Evolutionary conservation across 1,140 invertebrate species (phyloP).

Genomic region (Drosophila sturtevanti): DNA sequence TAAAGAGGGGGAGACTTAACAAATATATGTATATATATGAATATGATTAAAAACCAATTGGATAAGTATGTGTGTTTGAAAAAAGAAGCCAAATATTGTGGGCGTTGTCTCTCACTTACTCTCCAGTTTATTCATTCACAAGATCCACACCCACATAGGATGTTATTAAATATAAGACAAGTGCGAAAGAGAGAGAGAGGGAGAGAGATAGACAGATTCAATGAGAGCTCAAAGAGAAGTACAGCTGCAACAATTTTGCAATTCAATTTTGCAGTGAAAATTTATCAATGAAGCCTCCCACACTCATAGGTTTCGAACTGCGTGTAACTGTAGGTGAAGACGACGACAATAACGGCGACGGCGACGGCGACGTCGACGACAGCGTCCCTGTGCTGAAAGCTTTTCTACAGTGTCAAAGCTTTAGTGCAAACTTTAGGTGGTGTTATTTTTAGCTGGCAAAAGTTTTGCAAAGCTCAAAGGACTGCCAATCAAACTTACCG

Average conservation of each 20-base stretch:
- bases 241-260: slow-evolving; percentile 72
- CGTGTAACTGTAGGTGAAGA: neutral
- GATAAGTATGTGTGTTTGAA: slow-evolving; percentile 28
- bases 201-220: neutral
- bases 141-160: slow-evolving; percentile 48
- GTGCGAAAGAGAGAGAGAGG: neutral
- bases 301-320: slow-evolving; percentile 21
- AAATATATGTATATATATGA: slow-evolving; percentile 41
- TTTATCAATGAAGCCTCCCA: slow-evolving; percentile 82
- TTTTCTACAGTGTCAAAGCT: slow-evolving; percentile 38
- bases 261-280: slow-evolving; percentile 76
- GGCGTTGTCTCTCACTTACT: slow-evolving; percentile 46
- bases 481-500: slow-evolving; percentile 19
- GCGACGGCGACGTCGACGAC: neutral
- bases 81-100: slow-evolving; percentile 43
- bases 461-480: slow-evolving; percentile 51
- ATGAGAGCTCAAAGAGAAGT: slow-evolving; percentile 26
- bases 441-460: neutral
- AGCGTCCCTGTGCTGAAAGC: slow-evolving; percentile 27
- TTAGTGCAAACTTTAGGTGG: neutral
- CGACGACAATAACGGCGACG: no score
- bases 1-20: neutral
- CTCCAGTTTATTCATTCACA: slow-evolving; percentile 47
- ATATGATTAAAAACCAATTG: slow-evolving; percentile 72
- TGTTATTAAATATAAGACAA: slow-evolving; percentile 47